Conservation (phyloP, 2,888 invertebrate species). For the Incurvaria masculella region DNA sequence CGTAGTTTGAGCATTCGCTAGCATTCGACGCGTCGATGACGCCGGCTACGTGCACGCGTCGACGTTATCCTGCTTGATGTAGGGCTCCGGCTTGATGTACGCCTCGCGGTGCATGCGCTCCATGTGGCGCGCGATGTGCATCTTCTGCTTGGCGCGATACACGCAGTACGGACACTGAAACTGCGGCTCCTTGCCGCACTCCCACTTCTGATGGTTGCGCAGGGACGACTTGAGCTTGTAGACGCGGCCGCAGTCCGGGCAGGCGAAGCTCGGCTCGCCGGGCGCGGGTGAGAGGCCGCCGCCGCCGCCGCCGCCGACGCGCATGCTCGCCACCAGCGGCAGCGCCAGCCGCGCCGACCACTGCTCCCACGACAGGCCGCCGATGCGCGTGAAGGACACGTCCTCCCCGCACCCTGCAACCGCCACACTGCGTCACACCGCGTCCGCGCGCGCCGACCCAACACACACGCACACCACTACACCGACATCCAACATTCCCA, state of each 20-base stretch:
- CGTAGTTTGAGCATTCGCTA: neutral
- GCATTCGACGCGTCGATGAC: neutral
- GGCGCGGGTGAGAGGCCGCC: slow-evolving; percentile 24
- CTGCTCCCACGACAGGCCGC: slow-evolving; percentile 68
- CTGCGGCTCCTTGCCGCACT: slow-evolving; percentile 81
- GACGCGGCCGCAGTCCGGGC: slow-evolving; percentile 78
- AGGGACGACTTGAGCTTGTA: slow-evolving; percentile 85
- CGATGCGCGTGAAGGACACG: slow-evolving; percentile 69
- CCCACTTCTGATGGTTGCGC: slow-evolving; percentile 82
- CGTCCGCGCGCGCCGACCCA: slow-evolving; percentile 18
- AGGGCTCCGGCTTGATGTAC: slow-evolving; percentile 48
- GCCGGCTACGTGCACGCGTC: slow-evolving; percentile 46
- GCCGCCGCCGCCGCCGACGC: slow-evolving; percentile 40
- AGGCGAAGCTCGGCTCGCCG: slow-evolving; percentile 64
- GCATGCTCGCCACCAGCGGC: slow-evolving; percentile 61
- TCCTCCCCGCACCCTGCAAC: slow-evolving; percentile 57
- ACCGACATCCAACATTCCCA: slow-evolving; percentile 38
- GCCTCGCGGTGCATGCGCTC: slow-evolving; percentile 77
- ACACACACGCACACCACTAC: slow-evolving; percentile 13
- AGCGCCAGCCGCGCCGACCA: slow-evolving; percentile 74
- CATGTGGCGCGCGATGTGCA: slow-evolving; percentile 81
- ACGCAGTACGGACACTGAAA: slow-evolving; percentile 80
- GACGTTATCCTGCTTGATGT: slow-evolving; percentile 50
- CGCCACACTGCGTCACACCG: slow-evolving; percentile 24
- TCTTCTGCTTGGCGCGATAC: slow-evolving; percentile 81